Evolutionary conservation across 2,797 vertebrate genomes (phyloP).

Genomic region (Sardinella longiceps): DNA sequence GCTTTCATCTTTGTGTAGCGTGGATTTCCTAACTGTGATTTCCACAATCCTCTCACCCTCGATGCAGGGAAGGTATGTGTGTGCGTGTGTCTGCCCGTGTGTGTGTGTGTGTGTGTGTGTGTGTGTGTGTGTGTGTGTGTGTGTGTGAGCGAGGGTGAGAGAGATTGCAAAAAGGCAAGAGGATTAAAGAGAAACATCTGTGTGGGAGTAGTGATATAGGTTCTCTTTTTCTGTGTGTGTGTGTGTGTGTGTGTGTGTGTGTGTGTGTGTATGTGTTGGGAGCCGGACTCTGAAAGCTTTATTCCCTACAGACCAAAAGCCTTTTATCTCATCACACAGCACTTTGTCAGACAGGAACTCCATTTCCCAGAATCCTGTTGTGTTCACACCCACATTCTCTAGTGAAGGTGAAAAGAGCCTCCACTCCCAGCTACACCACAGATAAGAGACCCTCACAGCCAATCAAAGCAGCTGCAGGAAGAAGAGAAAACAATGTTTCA

Average conservation of each 20-base stretch:
- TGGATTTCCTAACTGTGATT: no score
- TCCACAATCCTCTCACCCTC: background rate
- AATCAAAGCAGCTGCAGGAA: background rate
- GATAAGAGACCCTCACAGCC: background rate
- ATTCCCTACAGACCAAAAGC: background rate
- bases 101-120: no score
- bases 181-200: slow-evolving; percentile 11
- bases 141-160: background rate
- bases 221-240: background rate
- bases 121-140: background rate
- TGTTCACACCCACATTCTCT: slow-evolving; percentile 59
- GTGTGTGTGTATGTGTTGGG: background rate
- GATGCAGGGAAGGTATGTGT: background rate
- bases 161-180: slow-evolving; percentile 1
- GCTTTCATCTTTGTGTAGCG: background rate
- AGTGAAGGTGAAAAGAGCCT: background rate
- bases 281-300: background rate
- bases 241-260: slow-evolving; percentile 2
- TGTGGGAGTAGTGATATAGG: slow-evolving; percentile 9
- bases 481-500: no score
- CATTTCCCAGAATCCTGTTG: slow-evolving; percentile 58
- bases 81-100: no score
- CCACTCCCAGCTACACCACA: background rate
- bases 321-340: slow-evolving; percentile 17
- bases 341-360: slow-evolving; percentile 40